These are phyloP conservation scores for Chouioia cunea DNA, from an alignment of 2,888 invertebrate species.

Conservation along the genomic window DNA sequence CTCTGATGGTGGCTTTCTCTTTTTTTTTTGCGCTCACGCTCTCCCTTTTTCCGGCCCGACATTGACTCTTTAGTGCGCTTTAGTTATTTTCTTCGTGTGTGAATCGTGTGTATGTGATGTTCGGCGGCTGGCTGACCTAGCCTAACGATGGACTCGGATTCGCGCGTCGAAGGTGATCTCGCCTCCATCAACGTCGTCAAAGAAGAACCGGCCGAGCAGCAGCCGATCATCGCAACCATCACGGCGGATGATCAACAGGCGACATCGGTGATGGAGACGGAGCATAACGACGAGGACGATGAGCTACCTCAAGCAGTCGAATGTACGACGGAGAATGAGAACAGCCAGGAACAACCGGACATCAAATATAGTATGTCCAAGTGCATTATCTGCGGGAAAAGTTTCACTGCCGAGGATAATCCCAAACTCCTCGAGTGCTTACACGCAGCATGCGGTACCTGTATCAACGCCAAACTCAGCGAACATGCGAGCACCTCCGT, in stretches of 20 bases:
- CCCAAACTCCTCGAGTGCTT: constrained; percentile 90
- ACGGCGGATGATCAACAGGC: constrained; percentile 51
- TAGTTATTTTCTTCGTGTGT: no score
- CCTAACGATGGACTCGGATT: constrained; percentile 34
- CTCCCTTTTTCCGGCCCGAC: constrained; percentile 21
- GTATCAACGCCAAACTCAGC: constrained; percentile 75
- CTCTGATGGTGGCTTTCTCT: constrained; percentile 44
- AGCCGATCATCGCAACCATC: constrained; percentile 45
- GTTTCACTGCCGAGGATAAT: constrained; percentile 72
- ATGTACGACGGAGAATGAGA: constrained; percentile 56
- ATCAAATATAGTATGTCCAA: constrained; percentile 62
- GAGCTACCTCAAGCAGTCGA: constrained; percentile 51
- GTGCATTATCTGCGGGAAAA: constrained; percentile 68
- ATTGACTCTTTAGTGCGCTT: constrained; percentile 3
- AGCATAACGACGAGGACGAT: constrained; percentile 56
- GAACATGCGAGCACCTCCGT: constrained; percentile 37
- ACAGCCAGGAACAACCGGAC: constrained; percentile 47
- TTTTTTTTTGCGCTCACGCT: constrained; percentile 19
- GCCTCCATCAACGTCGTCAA: constrained; percentile 54
- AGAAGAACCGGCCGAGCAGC: constrained; percentile 61
- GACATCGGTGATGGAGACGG: constrained; percentile 49
- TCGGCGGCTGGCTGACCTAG: neutral
- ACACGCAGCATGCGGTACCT: constrained; percentile 85
- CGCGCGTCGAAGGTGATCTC: constrained; percentile 43
- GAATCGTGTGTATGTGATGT: no score